A percentile compares a stretch with the other conserved stretches of the same genome.
These are phyloP conservation scores for Chlamydotis undulata DNA, from an alignment of 2,113 vertebrate species.

Conservation along the genomic window DNA sequence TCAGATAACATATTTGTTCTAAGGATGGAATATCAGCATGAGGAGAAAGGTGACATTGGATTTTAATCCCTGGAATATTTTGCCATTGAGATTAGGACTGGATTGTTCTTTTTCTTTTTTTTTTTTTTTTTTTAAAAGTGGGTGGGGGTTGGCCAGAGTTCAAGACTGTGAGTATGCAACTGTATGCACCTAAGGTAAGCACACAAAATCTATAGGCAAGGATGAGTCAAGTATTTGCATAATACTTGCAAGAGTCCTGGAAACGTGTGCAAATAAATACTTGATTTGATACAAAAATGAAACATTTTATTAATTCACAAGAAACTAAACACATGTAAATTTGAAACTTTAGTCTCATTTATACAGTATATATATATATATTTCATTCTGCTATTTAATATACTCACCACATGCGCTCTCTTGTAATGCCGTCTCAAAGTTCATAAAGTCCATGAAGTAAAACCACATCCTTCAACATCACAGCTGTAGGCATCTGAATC, in stretches of 20 bases:
- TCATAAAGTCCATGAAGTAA: constrained; percentile 69
- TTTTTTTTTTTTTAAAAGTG: background rate
- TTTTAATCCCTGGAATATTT: background rate
- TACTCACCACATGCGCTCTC: constrained; percentile 70
- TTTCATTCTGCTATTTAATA: background rate
- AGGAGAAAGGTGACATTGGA: background rate
- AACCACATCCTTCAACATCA: constrained; percentile 75
- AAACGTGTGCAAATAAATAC: background rate
- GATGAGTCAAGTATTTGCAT: background rate
- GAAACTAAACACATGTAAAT: background rate
- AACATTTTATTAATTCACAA: background rate
- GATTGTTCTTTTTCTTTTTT: background rate
- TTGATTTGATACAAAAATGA: background rate
- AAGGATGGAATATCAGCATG: background rate
- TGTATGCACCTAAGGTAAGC: background rate
- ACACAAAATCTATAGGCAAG: background rate
- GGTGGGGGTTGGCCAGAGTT: background rate
- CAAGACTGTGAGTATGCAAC: background rate
- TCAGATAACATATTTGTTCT: background rate
- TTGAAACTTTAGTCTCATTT: background rate
- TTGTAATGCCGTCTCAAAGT: constrained; percentile 73
- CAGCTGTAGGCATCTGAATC: constrained; percentile 81
- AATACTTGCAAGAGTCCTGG: background rate
- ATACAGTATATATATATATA: background rate
- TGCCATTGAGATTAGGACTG: background rate